Evolutionary conservation across 2,113 vertebrate species (phyloP), one percentile per base, ranked within the genome.

Genomic region (Rhea pennata): DNA sequence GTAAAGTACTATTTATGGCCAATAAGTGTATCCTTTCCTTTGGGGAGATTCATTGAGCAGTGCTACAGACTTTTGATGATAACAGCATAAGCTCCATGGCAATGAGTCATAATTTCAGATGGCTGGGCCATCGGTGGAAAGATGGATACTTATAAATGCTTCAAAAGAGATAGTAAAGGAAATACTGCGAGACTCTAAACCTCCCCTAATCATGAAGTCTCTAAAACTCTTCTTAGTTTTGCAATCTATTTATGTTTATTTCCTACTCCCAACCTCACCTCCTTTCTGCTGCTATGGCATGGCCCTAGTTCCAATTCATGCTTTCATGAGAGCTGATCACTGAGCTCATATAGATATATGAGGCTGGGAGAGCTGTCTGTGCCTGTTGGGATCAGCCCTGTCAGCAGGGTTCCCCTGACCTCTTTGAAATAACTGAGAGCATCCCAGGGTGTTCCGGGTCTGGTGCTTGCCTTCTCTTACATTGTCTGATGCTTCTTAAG

Each of bases 101-200:
- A 94, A 94, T 95, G 87, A 95, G 91, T 88, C 85, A 73, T 82
- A 85, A 71, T 48, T 77, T 86, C 81, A 96, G 91, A 82, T 89
- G 74, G 39, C 12, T 90, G 70, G 7, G n/a, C 39, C 17, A 72
- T 61, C 42, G 74, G 56, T 87, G n/a, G 39, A 88, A 88, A 62
- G 75, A 71, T 42, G 39, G 82, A 88, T 81, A 40, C 51, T 93
- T 92, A 93, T 82, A 96, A 92, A 83, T 62, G 72, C 46, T 92
- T 97, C 84, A 91, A 87, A 76, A 93, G 53, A 61, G 53, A 56
- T 70, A 59, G 46, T 70, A 86, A 94, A 87, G 76, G 53, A 89
- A 95, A 75, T 74, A 23, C 29, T 92, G 13, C 2, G 40, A 65
- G n/a, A 64, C 15, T 86, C 29, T 81, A 84, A 88, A 61, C 10